Conservation (phyloP, 2,797 vertebrate genomes). For the Sebastes alutus region DNA sequence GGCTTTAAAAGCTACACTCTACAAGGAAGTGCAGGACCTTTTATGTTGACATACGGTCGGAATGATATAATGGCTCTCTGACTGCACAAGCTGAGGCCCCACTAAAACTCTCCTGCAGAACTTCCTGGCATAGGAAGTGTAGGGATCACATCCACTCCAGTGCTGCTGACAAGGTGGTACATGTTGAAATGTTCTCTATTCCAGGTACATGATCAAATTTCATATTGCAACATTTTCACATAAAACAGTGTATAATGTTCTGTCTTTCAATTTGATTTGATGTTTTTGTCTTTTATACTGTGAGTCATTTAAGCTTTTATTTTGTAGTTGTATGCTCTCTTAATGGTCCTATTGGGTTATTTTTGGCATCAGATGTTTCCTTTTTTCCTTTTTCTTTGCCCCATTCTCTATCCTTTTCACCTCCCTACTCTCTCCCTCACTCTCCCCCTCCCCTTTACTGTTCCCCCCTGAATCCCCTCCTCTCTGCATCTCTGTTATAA, state of each 20-base stretch:
- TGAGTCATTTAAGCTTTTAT: conserved; percentile 23
- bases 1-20: conserved; percentile 37
- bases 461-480: conserved; percentile 49
- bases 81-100: conserved; percentile 41
- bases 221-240: not conserved
- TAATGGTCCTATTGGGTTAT: conserved; percentile 48
- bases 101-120: conserved; percentile 35
- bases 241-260: not conserved
- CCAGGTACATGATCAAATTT: not conserved
- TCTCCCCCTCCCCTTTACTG: conserved; percentile 64
- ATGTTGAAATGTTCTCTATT: conserved; percentile 14
- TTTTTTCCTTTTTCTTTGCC: conserved; percentile 66
- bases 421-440: conserved; percentile 23
- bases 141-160: conserved; percentile 34
- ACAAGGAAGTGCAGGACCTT: conserved; percentile 47
- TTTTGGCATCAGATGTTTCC: conserved; percentile 78
- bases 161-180: conserved; percentile 26
- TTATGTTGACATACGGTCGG: conserved; percentile 55
- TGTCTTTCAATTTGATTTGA: not conserved
- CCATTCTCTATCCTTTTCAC: conserved; percentile 43
- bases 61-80: conserved; percentile 58
- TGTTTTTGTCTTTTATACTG: not conserved
- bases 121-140: conserved; percentile 65
- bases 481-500: conserved; percentile 30
- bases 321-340: conserved; percentile 18